Percentiles rank a stretch among this genome's conserved stretches.
These are phyloP conservation scores for Prochilodus magdalenae DNA, from an alignment of 2,113 vertebrate genomes.

Conservation along the genomic window DNA sequence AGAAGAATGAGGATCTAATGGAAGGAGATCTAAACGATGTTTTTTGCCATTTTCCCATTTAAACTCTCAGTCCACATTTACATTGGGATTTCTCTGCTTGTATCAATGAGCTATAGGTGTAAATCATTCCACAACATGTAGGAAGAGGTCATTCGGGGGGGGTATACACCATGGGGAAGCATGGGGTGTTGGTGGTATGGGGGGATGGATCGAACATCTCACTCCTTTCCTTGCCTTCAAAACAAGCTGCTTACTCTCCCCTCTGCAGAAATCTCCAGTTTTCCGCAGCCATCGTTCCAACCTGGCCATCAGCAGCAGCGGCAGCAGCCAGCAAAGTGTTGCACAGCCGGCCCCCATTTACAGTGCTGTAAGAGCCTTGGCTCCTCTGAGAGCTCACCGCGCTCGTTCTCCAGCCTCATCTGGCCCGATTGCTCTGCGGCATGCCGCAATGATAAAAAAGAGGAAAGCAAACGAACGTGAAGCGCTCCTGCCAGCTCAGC, in stretches of 20 bases:
- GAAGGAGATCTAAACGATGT: neutral
- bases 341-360: neutral
- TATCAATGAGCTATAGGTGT: neutral
- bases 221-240: neutral
- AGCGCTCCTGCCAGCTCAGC: slow-evolving; percentile 71
- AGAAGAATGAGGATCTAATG: too few species aligned
- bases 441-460: slow-evolving; percentile 66
- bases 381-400: slow-evolving; percentile 20
- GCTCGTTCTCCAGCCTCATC: slow-evolving; percentile 53
- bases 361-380: neutral
- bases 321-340: neutral
- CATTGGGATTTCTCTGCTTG: neutral
- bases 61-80: neutral
- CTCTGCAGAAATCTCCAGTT: neutral
- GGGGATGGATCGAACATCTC: too few species aligned
- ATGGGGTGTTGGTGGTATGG: too few species aligned
- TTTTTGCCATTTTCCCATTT: too few species aligned
- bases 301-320: too few species aligned
- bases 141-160: neutral
- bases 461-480: slow-evolving; percentile 61
- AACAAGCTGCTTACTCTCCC: neutral
- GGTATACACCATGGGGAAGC: neutral
- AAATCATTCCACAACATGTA: neutral
- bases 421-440: slow-evolving; percentile 66
- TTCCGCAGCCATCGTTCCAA: neutral